Evolutionary conservation across 2,888 invertebrate species (phyloP).

Genomic region (Eledona agricola): DNA sequence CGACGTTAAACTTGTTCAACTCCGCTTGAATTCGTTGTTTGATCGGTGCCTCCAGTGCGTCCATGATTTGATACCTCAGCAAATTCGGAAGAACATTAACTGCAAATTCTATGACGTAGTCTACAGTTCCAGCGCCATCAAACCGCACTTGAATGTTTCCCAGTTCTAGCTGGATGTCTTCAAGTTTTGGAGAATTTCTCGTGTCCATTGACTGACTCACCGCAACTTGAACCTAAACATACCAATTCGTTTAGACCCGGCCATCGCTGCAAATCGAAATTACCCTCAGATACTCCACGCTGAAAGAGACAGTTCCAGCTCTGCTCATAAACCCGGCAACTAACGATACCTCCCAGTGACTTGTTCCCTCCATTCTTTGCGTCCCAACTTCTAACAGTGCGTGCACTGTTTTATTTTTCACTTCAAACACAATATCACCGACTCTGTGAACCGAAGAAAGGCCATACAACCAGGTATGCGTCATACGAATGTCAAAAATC

Average conservation of each 20-base stretch:
- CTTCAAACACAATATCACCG: constrained; percentile 77
- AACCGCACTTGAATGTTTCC: constrained; percentile 86
- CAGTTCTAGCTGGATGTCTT: constrained; percentile 79
- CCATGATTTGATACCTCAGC: constrained; percentile 86
- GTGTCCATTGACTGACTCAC: constrained; percentile 82
- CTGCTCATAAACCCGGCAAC: constrained; percentile 74
- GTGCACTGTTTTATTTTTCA: constrained; percentile 76
- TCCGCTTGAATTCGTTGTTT: constrained; percentile 78
- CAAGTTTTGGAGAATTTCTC: constrained; percentile 74
- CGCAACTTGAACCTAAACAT: constrained; percentile 66
- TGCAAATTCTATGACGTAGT: constrained; percentile 82
- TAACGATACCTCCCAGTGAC: constrained; percentile 80
- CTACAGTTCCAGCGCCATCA: constrained; percentile 86
- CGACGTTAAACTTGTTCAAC: constrained; percentile 77
- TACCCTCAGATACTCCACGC: constrained; percentile 79
- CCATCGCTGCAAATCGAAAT: constrained; percentile 8
- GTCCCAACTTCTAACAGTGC: constrained; percentile 80
- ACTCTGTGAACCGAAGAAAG: constrained; percentile 83
- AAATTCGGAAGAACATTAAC: constrained; percentile 87
- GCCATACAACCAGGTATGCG: constrained; percentile 82
- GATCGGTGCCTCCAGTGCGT: constrained; percentile 81
- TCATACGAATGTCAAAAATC: constrained; percentile 73
- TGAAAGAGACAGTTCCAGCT: constrained; percentile 78
- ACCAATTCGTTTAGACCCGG: too few species aligned
- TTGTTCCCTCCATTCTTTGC: constrained; percentile 78